phyloP scores from a whole-genome alignment of 2,888 invertebrate genomes.

The Drosophila formosana region DNA sequence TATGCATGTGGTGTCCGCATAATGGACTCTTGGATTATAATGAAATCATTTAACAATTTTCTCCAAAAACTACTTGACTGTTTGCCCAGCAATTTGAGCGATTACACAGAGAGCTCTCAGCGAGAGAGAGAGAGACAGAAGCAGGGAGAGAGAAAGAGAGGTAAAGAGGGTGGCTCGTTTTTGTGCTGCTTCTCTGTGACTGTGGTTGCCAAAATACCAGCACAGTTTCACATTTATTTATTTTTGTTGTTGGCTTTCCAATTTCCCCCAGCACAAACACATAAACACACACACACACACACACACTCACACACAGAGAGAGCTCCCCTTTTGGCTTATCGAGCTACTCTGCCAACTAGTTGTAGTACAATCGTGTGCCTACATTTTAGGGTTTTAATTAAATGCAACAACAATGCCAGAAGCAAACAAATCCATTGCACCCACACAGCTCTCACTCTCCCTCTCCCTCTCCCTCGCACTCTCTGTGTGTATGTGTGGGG shows the following conservation, averaged over 20 bases:
- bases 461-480: background rate
- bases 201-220: conserved; percentile 61
- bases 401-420: conserved; percentile 72
- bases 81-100: conserved; percentile 66
- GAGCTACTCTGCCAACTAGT: conserved; percentile 39
- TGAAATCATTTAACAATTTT: conserved; percentile 46
- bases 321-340: conserved; percentile 12
- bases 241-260: conserved; percentile 52
- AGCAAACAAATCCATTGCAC: conserved; percentile 62
- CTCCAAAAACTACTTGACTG: conserved; percentile 46
- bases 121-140: no score
- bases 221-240: conserved; percentile 57
- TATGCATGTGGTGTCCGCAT: background rate
- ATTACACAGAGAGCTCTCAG: conserved; percentile 29
- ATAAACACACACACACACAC: background rate
- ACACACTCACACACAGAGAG: background rate
- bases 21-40: conserved; percentile 17
- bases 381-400: conserved; percentile 76
- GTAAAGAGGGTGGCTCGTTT: background rate
- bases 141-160: no score
- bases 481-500: conserved; percentile 7
- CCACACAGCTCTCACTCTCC: conserved; percentile 12
- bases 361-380: conserved; percentile 58
- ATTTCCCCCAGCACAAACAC: conserved; percentile 36
- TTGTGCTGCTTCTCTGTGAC: conserved; percentile 29